Conservation (phyloP, 2,797 vertebrate species). For the Capromys pilorides region DNA sequence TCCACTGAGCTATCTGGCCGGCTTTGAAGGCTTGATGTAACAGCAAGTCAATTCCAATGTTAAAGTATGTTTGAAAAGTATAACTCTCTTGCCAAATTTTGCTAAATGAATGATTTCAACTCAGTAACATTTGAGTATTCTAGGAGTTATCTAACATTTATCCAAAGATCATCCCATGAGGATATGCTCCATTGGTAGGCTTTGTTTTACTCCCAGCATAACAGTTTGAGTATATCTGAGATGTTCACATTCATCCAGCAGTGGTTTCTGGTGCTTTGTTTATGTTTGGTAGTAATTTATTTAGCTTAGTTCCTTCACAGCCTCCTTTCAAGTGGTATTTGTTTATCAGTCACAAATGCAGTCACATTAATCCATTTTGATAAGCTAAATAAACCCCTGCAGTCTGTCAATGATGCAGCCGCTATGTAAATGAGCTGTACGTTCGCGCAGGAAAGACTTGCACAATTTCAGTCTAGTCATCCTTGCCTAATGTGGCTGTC, state of each 20-base stretch:
- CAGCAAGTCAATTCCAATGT: slow-evolving; percentile 58
- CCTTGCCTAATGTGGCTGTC: slow-evolving; percentile 84
- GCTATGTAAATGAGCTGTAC: slow-evolving; percentile 76
- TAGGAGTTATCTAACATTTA: slow-evolving; percentile 60
- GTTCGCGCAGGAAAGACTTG: slow-evolving; percentile 76
- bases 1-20: too few species aligned
- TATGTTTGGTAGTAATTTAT: slow-evolving; percentile 70
- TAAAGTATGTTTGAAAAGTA: slow-evolving; percentile 60
- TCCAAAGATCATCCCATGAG: neutral
- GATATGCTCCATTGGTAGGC: neutral
- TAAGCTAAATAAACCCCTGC: slow-evolving; percentile 79
- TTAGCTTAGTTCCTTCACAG: slow-evolving; percentile 71
- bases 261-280: slow-evolving; percentile 67
- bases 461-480: slow-evolving; percentile 82
- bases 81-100: slow-evolving; percentile 60
- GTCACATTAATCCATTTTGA: slow-evolving; percentile 77
- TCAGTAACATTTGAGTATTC: slow-evolving; percentile 59
- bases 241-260: slow-evolving; percentile 22
- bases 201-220: slow-evolving; percentile 47
- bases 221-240: neutral
- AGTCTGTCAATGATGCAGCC: slow-evolving; percentile 71
- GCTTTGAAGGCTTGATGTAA: slow-evolving; percentile 60
- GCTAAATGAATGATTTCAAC: slow-evolving; percentile 66
- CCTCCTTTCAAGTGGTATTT: slow-evolving; percentile 75
- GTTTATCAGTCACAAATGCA: slow-evolving; percentile 77